Conservation (phyloP, 2,113 vertebrate species). For the Chloroceryle aenea region DNA sequence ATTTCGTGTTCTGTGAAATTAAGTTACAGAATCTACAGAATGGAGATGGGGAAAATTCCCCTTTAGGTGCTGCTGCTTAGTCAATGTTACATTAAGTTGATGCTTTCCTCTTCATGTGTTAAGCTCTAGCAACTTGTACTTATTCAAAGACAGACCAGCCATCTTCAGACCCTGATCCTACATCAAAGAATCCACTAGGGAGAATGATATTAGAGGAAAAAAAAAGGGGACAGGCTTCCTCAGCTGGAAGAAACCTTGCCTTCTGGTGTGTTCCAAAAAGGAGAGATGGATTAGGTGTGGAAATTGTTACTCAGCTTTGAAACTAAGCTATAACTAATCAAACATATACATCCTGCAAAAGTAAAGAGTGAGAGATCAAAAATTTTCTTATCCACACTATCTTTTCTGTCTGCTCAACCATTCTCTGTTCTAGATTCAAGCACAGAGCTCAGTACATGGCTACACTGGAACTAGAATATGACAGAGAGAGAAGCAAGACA, state of each 20-base stretch:
- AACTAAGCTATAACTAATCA: background rate
- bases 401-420: background rate
- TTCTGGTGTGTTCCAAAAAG: background rate
- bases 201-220: background rate
- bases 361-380: background rate
- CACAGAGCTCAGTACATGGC: background rate
- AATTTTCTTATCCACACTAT: background rate
- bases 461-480: accelerated
- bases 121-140: background rate
- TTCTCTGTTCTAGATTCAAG: background rate
- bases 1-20: background rate
- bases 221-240: background rate
- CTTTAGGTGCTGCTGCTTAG: background rate
- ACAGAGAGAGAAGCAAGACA: background rate
- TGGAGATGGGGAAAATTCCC: background rate
- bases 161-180: background rate
- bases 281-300: background rate
- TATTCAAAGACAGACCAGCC: background rate
- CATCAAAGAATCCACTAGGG: background rate
- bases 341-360: background rate
- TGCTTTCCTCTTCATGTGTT: background rate
- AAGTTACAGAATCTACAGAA: background rate
- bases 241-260: background rate
- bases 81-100: background rate
- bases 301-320: background rate